These are phyloP conservation scores for Cephalopholis sonnerati DNA, from an alignment of 2,113 vertebrate species.

Conservation along the genomic window DNA sequence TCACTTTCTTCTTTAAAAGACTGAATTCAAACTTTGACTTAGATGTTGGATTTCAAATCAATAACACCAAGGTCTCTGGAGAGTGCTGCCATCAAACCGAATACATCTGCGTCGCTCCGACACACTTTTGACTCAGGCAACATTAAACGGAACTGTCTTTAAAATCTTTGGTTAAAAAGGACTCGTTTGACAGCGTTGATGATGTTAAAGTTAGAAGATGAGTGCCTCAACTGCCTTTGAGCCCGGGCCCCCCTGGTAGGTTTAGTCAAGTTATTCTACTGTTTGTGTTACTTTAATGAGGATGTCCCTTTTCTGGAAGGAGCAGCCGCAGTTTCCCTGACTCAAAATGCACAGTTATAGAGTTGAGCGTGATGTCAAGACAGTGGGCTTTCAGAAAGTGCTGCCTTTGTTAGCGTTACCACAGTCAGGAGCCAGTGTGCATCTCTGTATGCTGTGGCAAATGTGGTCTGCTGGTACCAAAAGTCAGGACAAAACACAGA, in stretches of 20 bases:
- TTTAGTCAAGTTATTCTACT: conserved; percentile 67
- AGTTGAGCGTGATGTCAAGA: conserved; percentile 4
- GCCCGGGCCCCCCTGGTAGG: conserved; percentile 70
- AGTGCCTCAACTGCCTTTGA: conserved; percentile 77
- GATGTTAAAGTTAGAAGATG: conserved; percentile 82
- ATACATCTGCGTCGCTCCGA: conserved; percentile 72
- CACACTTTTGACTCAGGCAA: conserved; percentile 75
- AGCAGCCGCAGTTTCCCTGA: conserved; percentile 12
- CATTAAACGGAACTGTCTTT: conserved; percentile 77
- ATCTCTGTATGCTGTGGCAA: neutral
- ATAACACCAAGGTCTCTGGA: conserved; percentile 74
- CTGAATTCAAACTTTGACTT: conserved; percentile 70
- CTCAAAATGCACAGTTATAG: neutral
- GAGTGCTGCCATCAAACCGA: conserved; percentile 81
- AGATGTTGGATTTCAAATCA: conserved; percentile 84
- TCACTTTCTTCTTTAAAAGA: conserved; percentile 66
- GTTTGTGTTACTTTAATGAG: conserved; percentile 79
- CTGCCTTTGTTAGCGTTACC: neutral
- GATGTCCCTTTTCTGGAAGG: conserved; percentile 46
- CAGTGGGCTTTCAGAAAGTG: conserved; percentile 12
- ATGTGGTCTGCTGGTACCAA: neutral
- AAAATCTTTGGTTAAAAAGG: conserved; percentile 78
- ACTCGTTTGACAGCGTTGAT: conserved; percentile 81
- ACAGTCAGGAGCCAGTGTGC: neutral
- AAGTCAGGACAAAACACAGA: neutral